These are phyloP conservation scores for Oscheius sp. DNA, from an alignment of 2,888 invertebrate species.

Conservation along the genomic window DNA sequence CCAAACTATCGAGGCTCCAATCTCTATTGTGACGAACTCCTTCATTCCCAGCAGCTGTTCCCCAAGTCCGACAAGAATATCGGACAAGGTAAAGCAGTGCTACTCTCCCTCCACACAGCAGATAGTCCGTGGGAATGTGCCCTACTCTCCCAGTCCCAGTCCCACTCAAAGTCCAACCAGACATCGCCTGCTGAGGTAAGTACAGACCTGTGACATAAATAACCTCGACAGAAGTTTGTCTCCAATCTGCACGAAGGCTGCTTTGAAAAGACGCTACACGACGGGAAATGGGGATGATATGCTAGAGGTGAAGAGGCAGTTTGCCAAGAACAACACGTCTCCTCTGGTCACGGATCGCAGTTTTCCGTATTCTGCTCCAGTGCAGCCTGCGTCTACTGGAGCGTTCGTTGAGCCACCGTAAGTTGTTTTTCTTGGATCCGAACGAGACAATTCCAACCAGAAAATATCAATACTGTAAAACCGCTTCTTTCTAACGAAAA, in stretches of 20 bases:
- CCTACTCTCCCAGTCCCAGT: constrained; percentile 67
- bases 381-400: neutral
- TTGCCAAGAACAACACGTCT: constrained; percentile 43
- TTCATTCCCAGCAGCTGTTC: constrained; percentile 69
- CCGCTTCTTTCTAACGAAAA: too few species aligned
- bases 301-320: constrained; percentile 29
- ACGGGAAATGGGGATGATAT: constrained; percentile 16
- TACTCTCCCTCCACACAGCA: constrained; percentile 72
- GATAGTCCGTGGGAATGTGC: constrained; percentile 70
- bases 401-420: constrained; percentile 36
- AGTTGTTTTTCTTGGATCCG: constrained; percentile 7
- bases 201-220: neutral
- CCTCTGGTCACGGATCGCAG: constrained; percentile 52
- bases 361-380: constrained; percentile 49
- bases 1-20: constrained; percentile 56
- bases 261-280: constrained; percentile 35
- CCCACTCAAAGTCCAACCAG: constrained; percentile 56
- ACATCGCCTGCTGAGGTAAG: constrained; percentile 41
- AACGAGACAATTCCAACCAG: neutral
- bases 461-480: too few species aligned
- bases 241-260: constrained; percentile 22
- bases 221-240: constrained; percentile 33
- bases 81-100: constrained; percentile 62
- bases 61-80: constrained; percentile 66
- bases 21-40: constrained; percentile 70